Evolutionary conservation across 2,113 vertebrate species (phyloP).

Genomic region (Sprattus sprattus): DNA sequence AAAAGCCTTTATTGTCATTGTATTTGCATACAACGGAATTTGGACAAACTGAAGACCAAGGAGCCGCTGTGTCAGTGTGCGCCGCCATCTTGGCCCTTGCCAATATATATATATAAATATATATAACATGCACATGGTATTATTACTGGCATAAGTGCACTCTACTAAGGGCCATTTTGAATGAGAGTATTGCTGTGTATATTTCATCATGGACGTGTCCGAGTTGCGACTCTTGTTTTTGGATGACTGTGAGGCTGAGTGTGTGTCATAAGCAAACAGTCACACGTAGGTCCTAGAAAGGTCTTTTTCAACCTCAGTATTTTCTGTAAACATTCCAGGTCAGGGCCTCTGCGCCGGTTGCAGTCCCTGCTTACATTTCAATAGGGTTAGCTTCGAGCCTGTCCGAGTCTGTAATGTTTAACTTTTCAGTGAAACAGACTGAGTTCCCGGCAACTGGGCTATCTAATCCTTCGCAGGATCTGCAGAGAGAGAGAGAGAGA

Average conservation of each 20-base stretch:
- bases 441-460: neutral
- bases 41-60: too few species aligned
- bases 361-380: neutral
- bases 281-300: slow-evolving; percentile 13
- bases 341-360: neutral
- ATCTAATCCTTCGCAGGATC: neutral
- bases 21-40: too few species aligned
- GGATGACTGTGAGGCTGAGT: neutral
- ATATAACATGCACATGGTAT: neutral
- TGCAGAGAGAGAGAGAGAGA: neutral
- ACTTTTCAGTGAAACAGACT: neutral
- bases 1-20: too few species aligned
- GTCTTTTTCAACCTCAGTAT: neutral
- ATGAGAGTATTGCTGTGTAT: neutral
- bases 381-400: neutral
- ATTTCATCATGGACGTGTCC: neutral
- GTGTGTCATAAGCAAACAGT: slow-evolving; percentile 30
- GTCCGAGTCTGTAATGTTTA: slow-evolving; percentile 35
- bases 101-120: too few species aligned
- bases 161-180: neutral
- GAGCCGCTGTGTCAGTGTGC: too few species aligned
- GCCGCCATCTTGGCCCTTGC: too few species aligned
- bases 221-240: slow-evolving; percentile 8
- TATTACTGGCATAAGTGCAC: neutral
- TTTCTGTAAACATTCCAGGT: slow-evolving; percentile 32